These are phyloP conservation scores for Anas flavirostris DNA, from an alignment of 2,797 vertebrate species.

Conservation along the genomic window DNA sequence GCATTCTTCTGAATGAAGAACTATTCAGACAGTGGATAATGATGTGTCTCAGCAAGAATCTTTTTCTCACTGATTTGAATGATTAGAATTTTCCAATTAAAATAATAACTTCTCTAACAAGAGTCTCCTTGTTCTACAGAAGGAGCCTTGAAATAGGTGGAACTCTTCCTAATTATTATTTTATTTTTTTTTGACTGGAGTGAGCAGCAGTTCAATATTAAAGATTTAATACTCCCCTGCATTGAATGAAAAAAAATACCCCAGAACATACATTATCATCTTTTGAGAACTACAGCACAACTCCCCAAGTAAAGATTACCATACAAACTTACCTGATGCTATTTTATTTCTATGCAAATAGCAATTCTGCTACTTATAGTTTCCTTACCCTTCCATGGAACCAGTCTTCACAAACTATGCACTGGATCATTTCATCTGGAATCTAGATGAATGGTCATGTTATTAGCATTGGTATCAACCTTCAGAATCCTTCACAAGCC, in stretches of 20 bases:
- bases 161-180: background rate
- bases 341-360: background rate
- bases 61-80: background rate
- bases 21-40: background rate
- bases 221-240: background rate
- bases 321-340: background rate
- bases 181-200: background rate
- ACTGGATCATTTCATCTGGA: conserved; percentile 98
- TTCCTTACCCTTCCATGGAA: conserved; percentile 94
- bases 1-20: background rate
- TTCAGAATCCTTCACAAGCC: background rate
- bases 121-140: background rate
- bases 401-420: conserved; percentile 97
- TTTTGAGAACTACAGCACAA: background rate
- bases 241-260: background rate
- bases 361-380: background rate
- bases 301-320: background rate
- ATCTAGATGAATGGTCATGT: conserved; percentile 76
- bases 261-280: background rate
- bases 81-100: background rate
- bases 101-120: background rate
- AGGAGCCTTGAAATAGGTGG: background rate
- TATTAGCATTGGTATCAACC: background rate
- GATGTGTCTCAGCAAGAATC: background rate
- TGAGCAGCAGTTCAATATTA: background rate